phyloP scores from a whole-genome alignment of 2,888 invertebrate genomes.

The Arge pagana region DNA sequence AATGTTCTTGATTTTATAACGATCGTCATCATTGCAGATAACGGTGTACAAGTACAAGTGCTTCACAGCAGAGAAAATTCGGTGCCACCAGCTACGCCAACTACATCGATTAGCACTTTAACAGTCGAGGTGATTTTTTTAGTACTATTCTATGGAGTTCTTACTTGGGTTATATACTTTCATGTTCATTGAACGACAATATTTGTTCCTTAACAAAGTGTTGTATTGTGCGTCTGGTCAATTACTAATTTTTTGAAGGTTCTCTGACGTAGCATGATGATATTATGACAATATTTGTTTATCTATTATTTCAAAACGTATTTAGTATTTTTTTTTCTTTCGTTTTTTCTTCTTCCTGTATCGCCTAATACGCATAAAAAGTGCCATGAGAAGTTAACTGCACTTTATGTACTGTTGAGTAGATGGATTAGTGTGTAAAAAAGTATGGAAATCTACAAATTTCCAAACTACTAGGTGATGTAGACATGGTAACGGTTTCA shows the following conservation, averaged over 20 bases:
- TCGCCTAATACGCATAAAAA: slow-evolving; percentile 8
- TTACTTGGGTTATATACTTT: not conserved
- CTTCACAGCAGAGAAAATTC: slow-evolving; percentile 51
- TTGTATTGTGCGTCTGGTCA: slow-evolving; percentile 25
- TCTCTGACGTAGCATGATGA: slow-evolving; percentile 11
- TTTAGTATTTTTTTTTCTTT: too few relatives aligned
- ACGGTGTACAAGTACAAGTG: slow-evolving; percentile 41
- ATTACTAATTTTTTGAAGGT: slow-evolving; percentile 23
- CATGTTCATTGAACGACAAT: slow-evolving; percentile 10
- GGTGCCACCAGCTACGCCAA: slow-evolving; percentile 44
- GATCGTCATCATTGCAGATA: too few relatives aligned
- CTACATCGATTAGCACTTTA: slow-evolving; percentile 30
- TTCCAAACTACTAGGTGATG: too few relatives aligned
- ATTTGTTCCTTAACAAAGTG: slow-evolving; percentile 21
- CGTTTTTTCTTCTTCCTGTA: too few relatives aligned
- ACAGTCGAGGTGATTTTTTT: slow-evolving; percentile 42
- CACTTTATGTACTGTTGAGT: not conserved
- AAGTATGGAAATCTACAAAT: too few relatives aligned
- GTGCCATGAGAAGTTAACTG: not conserved
- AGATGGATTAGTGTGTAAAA: too few relatives aligned
- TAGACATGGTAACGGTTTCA: too few relatives aligned
- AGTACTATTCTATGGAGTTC: not conserved
- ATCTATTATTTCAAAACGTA: slow-evolving; percentile 8
- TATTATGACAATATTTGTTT: slow-evolving; percentile 4
- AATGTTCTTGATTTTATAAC: too few relatives aligned